phyloP scores from a whole-genome alignment of 2,888 invertebrate genomes.

The Liopterus haemorrhoidalis region DNA sequence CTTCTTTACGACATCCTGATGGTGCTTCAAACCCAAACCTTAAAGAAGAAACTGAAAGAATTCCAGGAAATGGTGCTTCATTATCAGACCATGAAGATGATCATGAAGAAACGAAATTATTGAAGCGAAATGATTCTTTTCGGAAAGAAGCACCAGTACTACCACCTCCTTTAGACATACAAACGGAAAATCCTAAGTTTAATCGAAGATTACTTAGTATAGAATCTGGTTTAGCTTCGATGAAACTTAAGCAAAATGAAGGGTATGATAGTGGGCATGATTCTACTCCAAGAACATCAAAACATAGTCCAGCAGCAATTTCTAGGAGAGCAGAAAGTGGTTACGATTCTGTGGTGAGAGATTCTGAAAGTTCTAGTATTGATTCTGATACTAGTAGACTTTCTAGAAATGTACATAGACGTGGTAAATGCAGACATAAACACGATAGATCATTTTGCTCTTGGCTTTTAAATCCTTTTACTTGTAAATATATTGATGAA shows the following conservation, averaged over 20 bases:
- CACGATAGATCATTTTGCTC: conserved; percentile 66
- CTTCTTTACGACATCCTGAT: conserved; percentile 79
- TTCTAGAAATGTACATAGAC: conserved; percentile 41
- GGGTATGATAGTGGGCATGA: conserved; percentile 82
- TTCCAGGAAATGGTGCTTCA: conserved; percentile 59
- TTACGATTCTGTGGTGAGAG: conserved; percentile 84
- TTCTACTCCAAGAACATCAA: conserved; percentile 74
- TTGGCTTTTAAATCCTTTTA: conserved; percentile 70
- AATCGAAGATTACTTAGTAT: conserved; percentile 57
- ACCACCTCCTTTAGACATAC: conserved; percentile 55
- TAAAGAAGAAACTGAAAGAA: conserved; percentile 58
- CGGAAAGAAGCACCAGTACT: conserved; percentile 39
- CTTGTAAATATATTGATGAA: conserved; percentile 68
- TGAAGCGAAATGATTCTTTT: conserved; percentile 33
- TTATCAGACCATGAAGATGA: conserved; percentile 31
- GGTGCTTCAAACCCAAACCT: conserved; percentile 91
- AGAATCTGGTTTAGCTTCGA: conserved; percentile 59
- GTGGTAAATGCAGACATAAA: conserved; percentile 61
- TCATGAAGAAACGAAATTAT: conserved; percentile 21
- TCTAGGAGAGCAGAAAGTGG: conserved; percentile 82
- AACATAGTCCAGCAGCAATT: conserved; percentile 71
- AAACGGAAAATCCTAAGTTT: conserved; percentile 58
- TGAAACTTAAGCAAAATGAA: conserved; percentile 55
- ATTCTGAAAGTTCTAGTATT: conserved; percentile 81
- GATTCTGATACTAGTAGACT: conserved; percentile 61